Conservation (phyloP, 2,113 vertebrate species). For the Emydura subglobosa region DNA sequence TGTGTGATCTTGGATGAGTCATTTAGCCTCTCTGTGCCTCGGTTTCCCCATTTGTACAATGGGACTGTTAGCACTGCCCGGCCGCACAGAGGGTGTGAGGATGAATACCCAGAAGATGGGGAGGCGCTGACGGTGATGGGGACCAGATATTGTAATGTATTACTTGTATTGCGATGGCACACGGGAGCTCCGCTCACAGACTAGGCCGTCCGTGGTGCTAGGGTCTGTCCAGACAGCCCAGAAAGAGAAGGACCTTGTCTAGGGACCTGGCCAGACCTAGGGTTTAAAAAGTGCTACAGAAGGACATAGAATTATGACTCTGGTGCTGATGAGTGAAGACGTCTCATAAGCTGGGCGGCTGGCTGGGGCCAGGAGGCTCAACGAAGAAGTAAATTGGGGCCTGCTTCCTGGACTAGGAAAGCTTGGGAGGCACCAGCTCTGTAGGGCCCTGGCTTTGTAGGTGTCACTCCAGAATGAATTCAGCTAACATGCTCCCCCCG, state of each 20-base stretch:
- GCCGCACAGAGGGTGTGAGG: neutral
- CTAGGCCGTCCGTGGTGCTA: neutral
- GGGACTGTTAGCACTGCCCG: neutral
- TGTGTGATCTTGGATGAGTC: too few species aligned
- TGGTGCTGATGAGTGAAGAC: neutral
- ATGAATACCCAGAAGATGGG: neutral
- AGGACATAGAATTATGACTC: neutral
- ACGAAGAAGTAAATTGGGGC: neutral
- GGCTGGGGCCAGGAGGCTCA: neutral
- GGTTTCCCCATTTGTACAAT: neutral
- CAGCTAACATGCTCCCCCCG: neutral
- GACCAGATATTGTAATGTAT: neutral
- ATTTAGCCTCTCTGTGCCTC: neutral
- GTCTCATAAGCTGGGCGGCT: neutral
- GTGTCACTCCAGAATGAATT: neutral
- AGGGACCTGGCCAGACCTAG: neutral
- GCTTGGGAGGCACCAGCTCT: neutral
- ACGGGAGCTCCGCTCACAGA: too few species aligned
- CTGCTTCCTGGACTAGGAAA: neutral
- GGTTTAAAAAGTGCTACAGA: neutral
- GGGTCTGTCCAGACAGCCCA: neutral
- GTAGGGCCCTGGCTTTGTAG: neutral
- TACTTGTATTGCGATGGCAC: neutral
- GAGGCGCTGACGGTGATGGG: neutral
- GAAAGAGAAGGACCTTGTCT: neutral